phyloP scores from a whole-genome alignment of 2,888 invertebrate species.

The Andricus quercusramuli region DNA sequence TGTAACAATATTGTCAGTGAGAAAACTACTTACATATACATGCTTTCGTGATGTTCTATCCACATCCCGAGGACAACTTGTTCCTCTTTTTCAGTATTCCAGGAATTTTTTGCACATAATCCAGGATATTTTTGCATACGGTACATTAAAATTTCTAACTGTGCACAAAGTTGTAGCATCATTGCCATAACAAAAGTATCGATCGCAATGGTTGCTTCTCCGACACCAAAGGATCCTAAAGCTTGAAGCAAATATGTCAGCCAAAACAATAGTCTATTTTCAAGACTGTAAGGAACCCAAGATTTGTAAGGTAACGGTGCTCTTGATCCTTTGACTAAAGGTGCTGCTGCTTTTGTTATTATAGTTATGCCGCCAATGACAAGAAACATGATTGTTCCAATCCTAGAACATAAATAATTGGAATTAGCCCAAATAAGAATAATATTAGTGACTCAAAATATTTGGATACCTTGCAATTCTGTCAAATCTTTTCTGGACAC shows the following conservation, averaged over 20 bases:
- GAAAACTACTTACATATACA: neutral
- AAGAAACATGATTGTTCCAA: neutral
- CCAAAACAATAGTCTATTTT: constrained; percentile 48
- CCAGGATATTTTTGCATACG: constrained; percentile 48
- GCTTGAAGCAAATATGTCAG: constrained; percentile 58
- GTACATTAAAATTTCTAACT: constrained; percentile 55
- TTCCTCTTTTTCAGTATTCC: neutral
- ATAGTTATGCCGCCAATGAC: neutral
- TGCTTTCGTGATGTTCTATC: constrained; percentile 10
- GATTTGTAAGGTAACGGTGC: constrained; percentile 52
- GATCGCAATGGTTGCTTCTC: constrained; percentile 53
- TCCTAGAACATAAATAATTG: neutral
- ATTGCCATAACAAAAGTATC: constrained; percentile 59
- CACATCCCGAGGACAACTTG: neutral
- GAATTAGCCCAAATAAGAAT: too few relatives aligned
- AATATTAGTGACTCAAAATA: neutral
- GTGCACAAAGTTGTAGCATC: constrained; percentile 58
- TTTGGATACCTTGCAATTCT: neutral
- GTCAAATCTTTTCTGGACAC: constrained; percentile 5
- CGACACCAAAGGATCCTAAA: constrained; percentile 52
- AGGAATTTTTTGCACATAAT: neutral
- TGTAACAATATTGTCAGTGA: neutral
- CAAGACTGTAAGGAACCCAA: constrained; percentile 57
- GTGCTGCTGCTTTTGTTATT: neutral
- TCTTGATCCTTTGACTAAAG: constrained; percentile 12